These are phyloP conservation scores for Neotoxoptera formosana DNA, from an alignment of 1,140 invertebrate genomes.

Conservation along the genomic window DNA sequence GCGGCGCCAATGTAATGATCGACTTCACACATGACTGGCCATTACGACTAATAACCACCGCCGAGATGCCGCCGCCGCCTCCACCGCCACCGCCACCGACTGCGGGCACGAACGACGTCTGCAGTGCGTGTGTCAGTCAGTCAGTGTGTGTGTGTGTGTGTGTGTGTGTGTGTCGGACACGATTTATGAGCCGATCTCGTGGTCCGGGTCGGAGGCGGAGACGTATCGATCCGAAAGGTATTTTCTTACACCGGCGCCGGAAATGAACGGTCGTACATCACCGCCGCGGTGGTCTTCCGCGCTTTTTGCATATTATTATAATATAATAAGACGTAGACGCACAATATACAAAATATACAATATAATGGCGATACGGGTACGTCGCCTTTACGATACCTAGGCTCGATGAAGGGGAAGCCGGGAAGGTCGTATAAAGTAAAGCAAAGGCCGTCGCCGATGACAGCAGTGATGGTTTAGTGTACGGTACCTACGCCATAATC, in stretches of 20 bases:
- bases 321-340: too few relatives aligned
- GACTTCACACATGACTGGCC: constrained; percentile 54
- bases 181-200: background rate
- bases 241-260: background rate
- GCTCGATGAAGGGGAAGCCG: too few relatives aligned
- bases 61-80: too few relatives aligned
- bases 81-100: background rate
- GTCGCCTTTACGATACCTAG: too few relatives aligned
- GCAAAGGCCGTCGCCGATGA: too few relatives aligned
- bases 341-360: too few relatives aligned
- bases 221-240: background rate
- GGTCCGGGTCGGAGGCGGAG: background rate
- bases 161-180: background rate
- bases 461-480: too few relatives aligned
- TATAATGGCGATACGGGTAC: too few relatives aligned
- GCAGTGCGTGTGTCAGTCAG: background rate
- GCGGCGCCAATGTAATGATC: constrained; percentile 47
- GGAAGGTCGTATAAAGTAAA: too few relatives aligned
- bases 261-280: constrained; percentile 19
- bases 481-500: too few relatives aligned
- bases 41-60: constrained; percentile 45
- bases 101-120: background rate
- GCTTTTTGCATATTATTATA: background rate
- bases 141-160: background rate
- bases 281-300: too few relatives aligned